Base-by-base conservation (phyloP, 2,888 invertebrate genomes). In the Acanthosepion esculentum region DNA sequence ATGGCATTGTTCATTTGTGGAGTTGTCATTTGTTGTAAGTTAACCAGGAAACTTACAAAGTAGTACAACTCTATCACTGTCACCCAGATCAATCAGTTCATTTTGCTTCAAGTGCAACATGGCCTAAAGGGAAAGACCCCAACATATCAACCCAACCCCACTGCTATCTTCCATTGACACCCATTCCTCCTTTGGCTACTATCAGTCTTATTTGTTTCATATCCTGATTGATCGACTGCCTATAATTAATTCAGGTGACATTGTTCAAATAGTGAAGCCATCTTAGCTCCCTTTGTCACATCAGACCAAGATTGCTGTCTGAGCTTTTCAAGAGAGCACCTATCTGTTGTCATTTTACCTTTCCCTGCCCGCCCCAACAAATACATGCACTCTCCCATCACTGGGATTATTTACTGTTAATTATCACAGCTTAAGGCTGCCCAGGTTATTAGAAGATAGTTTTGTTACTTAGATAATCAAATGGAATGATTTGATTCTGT, bases 201-300 rank as follows among this genome's bases (percentile, higher is more conserved):
- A n/a, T 78, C 78, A 33, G n/a, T 78, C 33, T 18, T 78, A n/a
- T n/a, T 78, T 33, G 15, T 78, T 78, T 78, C 78, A 33, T 78
- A n/a, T 78, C n/a, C 15, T 78, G 78, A 78, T 78, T 78, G 78
- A 78, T 78, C n/a, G 33, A n/a, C 78, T 78, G n/a, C 78, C n/a
- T 78, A 78, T 78, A 78, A 78, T 78, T 78, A 78, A 78, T 78
- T 78, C 78, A 78, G 78, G 78, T 78, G 78, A 78, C 78, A 78
- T 78, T 78, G 78, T 78, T 78, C 78, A 33, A 78, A 78, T 33
- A 78, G 78, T n/a, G 78, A 78, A 78, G 78, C 78, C n/a, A 78
- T 78, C n/a, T 78, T 78, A 15, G n/a, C 78, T n/a, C 78, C 78
- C n/a, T 78, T 78, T 78, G 78, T 78, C 78, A 78, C n/a, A 78